Evolutionary conservation across 2,113 vertebrate genomes (phyloP), one percentile per base, ranked within the genome.

Genomic region (Arenaria interpres): DNA sequence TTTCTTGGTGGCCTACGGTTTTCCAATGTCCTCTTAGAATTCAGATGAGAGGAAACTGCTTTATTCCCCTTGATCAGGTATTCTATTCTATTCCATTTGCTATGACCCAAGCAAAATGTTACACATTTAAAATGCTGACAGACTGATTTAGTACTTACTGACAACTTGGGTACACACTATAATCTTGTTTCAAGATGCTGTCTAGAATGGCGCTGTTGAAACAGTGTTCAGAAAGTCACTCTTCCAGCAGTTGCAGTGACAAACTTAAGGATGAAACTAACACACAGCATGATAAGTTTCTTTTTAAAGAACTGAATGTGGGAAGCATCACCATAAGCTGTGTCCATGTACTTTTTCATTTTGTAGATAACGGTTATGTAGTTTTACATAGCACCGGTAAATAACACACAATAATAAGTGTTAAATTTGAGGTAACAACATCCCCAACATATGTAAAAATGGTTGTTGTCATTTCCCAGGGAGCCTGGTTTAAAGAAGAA

Each of bases 141-240:
- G 72, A 51, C 73, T 92, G 90, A 92, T 89, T 91, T 94, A 95
- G 89, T 88, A 60, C 79, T 84, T 79, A 37, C 81, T 95, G 96
- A 90, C 93, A 95, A 59, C 72, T 76, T 75, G 74, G 81, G 81
- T 93, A 87, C 72, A 75, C 84, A 33, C 51, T 79, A 25, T 88
- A 93, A 96, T 82, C 71, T 85, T 77, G 32, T 86, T 85, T 84
- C 82, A 84, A 73, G 93, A 63, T 4, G 14, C 75, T 86, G 82
- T 57, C 85, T 79, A 33, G 37, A 75, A n/a, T 1, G 5, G 51
- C 20, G 12, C 64, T 83, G 73, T 75, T 0, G 1, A 88, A 93
- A 66, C 12, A 28, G 53, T 17, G 19, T 60, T 91, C 37, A 46
- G 67, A 75, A 92, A 93, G 67, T 72, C 77, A 76, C 53, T 89